These are phyloP conservation scores for Catostomus latipinnis DNA, from an alignment of 2,797 vertebrate species.

Conservation along the genomic window DNA sequence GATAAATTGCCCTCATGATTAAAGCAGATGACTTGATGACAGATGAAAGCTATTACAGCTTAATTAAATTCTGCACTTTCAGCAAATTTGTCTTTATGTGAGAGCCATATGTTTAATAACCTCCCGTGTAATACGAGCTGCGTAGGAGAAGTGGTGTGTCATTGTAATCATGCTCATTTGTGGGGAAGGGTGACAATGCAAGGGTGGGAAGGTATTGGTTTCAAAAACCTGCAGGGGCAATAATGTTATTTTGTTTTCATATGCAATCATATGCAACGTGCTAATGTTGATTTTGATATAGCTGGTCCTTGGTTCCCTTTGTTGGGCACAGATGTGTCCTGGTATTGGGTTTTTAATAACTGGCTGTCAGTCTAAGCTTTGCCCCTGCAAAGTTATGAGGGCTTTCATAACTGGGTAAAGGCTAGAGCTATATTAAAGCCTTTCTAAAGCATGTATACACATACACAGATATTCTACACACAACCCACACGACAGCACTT, in stretches of 20 bases:
- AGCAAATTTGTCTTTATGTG: conserved; percentile 73
- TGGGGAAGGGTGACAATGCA: conserved; percentile 69
- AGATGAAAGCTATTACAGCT: conserved; percentile 76
- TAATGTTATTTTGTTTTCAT: conserved; percentile 70
- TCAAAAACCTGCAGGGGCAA: conserved; percentile 59
- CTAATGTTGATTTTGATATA: conserved; percentile 79
- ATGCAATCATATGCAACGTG: conserved; percentile 74
- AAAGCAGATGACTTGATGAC: conserved; percentile 71
- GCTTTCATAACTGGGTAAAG: conserved; percentile 72
- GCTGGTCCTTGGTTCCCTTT: conserved; percentile 73
- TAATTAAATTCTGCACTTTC: conserved; percentile 79
- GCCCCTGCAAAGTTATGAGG: conserved; percentile 66
- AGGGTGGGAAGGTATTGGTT: conserved; percentile 41
- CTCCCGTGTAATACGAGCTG: conserved; percentile 64
- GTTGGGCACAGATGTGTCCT: conserved; percentile 78
- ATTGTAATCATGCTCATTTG: conserved; percentile 56
- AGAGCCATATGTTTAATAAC: conserved; percentile 77
- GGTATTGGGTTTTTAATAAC: conserved; percentile 80
- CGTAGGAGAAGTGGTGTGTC: conserved; percentile 61
- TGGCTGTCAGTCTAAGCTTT: conserved; percentile 77
- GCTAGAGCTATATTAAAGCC: conserved; percentile 70
- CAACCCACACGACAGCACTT: not conserved
- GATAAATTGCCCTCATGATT: conserved; percentile 74
- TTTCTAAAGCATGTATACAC: conserved; percentile 33
- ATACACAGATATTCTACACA: not conserved